These are phyloP conservation scores for Syrphus vitripennis DNA, from an alignment of 2,888 invertebrate genomes.

Conservation along the genomic window DNA sequence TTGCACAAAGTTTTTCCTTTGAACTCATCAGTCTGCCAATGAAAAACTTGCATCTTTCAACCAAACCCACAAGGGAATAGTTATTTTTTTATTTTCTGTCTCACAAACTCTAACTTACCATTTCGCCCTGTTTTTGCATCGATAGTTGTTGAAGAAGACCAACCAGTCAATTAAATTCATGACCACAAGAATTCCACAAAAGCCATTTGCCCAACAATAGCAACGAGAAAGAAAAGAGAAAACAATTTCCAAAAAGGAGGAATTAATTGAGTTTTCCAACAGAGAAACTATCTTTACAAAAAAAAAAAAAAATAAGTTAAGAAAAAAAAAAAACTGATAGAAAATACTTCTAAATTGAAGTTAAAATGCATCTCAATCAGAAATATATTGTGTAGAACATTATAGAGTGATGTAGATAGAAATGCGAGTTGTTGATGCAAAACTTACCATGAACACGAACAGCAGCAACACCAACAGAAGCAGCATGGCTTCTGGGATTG, in stretches of 20 bases:
- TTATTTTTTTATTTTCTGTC: not conserved
- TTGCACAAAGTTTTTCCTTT: constrained; percentile 67
- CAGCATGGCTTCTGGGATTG: constrained; percentile 84
- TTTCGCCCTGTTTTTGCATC: constrained; percentile 77
- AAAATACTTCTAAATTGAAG: constrained; percentile 16
- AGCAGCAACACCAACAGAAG: constrained; percentile 87
- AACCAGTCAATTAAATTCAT: constrained; percentile 50
- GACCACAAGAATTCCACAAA: constrained; percentile 51
- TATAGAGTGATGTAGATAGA: not conserved
- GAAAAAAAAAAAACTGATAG: not conserved
- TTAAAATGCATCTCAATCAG: constrained; percentile 19
- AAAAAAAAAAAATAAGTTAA: too few relatives aligned
- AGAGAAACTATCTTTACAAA: not conserved
- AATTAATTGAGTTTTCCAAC: constrained; percentile 60
- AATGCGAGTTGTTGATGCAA: not conserved
- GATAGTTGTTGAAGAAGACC: constrained; percentile 4
- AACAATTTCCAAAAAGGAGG: constrained; percentile 16
- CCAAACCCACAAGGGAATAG: not conserved
- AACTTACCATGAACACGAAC: constrained; percentile 86
- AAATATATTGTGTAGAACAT: not conserved
- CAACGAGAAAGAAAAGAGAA: not conserved
- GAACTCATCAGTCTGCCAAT: constrained; percentile 41
- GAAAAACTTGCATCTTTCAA: not conserved
- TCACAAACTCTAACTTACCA: constrained; percentile 77
- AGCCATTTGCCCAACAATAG: constrained; percentile 20